Base-by-base conservation (phyloP, 2,888 invertebrate species). In the Leucophenga montana region DNA sequence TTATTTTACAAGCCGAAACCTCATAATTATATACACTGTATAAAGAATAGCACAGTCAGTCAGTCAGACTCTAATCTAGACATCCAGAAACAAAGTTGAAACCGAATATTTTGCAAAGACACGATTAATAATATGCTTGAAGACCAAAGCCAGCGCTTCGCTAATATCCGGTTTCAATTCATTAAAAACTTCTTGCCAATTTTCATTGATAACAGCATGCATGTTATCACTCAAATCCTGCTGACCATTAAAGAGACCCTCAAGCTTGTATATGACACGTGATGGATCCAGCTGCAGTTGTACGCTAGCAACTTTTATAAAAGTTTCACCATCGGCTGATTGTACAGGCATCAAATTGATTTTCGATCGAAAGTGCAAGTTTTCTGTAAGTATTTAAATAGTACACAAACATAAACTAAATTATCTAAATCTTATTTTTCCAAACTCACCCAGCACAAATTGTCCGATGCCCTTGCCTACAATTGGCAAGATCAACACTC, bases 191-290 rank as follows among this genome's bases (percentile, higher is more conserved):
- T 88, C 88, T 20, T 73, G 48, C 90, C 90, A 90, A 78, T 90
- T 90, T 44, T 90, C 89, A 73, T 90, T 87, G 59, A 87, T 73
- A 6, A 87, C 75, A 0, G 33, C 39, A 72, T 90, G 90, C 86
- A 89, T 88, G 39, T 84, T 89, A 6, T 89, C 88, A 53, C 89
- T 88, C 1, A 90, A 78, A 13, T 83, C 85, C 75, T 88, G 87
- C 61, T 90, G 86, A 0, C 89, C 90, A 71, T 89, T 88, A 71
- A 90, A 90, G 2, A 90, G 80, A 71, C 88, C 87, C 5, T 80
- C 85, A 18, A 86, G 68, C 1, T 71, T 54, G 50, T 79, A 86
- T 1, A 18, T 53, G 0, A 82, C 80, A 20, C 74, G 77, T 3
- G 73, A 57, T 4, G 87, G 85, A 1, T 74, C 39, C 54, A 86